Evolutionary conservation across 2,888 invertebrate species (phyloP), one percentile per base, ranked within the genome.

Genomic region (Clostera curtula): DNA sequence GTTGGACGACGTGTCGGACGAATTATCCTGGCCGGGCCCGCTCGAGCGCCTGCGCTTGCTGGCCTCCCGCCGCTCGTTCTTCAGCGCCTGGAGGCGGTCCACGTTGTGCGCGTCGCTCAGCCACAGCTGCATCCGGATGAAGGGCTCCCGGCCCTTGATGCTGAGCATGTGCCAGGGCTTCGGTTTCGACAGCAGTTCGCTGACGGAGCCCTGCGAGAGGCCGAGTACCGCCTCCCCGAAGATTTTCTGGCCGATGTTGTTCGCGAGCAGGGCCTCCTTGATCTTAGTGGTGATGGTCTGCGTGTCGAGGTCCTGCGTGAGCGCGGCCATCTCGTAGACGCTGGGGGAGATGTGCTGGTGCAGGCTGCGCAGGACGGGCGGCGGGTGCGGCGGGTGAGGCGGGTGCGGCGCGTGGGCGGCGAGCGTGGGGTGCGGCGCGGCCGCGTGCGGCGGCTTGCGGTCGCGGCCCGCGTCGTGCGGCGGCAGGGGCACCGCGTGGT

Each of bases 151-250:
- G 0, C 98, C 98, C 70, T 98, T 98, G 66, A 97, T 96, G 64
- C 97, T 97, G 28, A 98, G 87, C 97, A 98, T 97, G 66, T 97
- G 97, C 98, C 98, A 98, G 0, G 98, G 98, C 61, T 98, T 98
- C 3, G 98, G 98, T 70, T 98, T 98, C 36, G 97, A 97, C 4
- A 99, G 86, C 37, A 99, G 85, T 73, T 99, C 99, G 57, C 97
- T 97, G 6, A 98, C 98, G 2, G 98, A 96, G 6, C 96, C 98
- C 75, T 98, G 98, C 0, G 97, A 97, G 13, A 98, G 85, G 0
- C 97, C 98, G 7, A 99, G 86, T 3, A 99, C 97, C 0, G 96
- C 97, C 80, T 99, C 98, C 5, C 98, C 99, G 60, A 99, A 98
- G 39, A 96, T 95, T 86, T 98, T 98, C 76, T 98, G 98, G 2